Evolutionary conservation across 2,113 vertebrate species (phyloP).

Genomic region (Brachyhypopomus occidentalis): DNA sequence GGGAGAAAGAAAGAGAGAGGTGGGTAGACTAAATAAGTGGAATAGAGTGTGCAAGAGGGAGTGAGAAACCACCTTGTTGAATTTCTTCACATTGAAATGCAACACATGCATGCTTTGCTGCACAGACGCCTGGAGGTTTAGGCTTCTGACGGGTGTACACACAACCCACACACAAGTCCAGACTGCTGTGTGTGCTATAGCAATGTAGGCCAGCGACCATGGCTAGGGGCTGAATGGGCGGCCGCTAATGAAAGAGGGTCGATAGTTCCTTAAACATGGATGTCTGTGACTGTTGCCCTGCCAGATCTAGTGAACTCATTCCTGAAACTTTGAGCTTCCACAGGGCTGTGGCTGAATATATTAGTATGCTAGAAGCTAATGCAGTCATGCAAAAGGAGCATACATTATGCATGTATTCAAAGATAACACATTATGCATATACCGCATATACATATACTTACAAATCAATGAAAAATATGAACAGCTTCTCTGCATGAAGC

Average conservation of each 20-base stretch:
- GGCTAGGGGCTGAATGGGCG: neutral
- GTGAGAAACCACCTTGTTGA: neutral
- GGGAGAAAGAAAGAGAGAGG: neutral
- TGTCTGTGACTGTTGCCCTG: neutral
- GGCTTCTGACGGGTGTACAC: neutral
- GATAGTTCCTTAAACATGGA: neutral
- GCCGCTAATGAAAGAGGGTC: neutral
- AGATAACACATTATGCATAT: neutral
- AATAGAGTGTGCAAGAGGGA: constrained; percentile 10
- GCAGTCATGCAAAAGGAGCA: neutral
- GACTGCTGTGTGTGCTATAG: neutral
- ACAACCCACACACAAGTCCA: neutral
- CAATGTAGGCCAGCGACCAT: too few species aligned
- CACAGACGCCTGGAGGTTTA: neutral
- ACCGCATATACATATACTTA: neutral
- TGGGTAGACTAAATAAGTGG: too few species aligned
- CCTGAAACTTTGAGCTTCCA: constrained; percentile 8
- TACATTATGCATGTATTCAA: neutral
- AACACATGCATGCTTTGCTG: neutral
- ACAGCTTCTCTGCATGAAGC: neutral
- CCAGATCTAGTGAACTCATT: constrained; percentile 17
- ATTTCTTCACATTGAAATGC: neutral
- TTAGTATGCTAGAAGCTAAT: neutral
- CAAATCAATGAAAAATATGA: too few species aligned
- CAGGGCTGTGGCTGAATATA: neutral